A percentile compares a stretch with the other conserved stretches of the same genome.
These are phyloP conservation scores for Euschistus heros DNA, from an alignment of 1,140 invertebrate species.

Conservation along the genomic window DNA sequence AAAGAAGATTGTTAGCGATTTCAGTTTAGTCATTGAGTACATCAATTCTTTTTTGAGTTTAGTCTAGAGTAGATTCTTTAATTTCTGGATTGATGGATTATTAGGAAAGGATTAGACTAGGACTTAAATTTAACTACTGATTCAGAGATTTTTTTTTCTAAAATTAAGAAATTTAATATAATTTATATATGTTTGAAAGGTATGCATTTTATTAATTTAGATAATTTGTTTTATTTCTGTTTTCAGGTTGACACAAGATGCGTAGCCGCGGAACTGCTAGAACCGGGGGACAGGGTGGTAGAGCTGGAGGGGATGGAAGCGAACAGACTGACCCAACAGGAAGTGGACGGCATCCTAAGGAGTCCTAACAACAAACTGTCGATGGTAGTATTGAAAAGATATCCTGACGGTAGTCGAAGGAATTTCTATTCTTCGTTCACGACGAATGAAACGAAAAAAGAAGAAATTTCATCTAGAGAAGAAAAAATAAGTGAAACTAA, in stretches of 20 bases:
- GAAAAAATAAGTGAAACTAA: neutral
- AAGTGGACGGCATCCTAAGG: neutral
- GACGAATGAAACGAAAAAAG: neutral
- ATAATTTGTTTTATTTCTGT: neutral
- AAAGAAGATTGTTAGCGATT: too few relatives aligned
- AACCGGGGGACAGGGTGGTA: conserved; percentile 1
- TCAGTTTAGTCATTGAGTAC: too few relatives aligned
- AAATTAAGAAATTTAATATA: too few relatives aligned
- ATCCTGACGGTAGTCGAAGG: neutral
- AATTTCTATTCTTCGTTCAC: neutral
- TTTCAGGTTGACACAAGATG: conserved; percentile 1
- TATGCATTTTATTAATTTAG: too few relatives aligned
- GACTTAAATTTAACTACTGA: too few relatives aligned
- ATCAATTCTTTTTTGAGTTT: too few relatives aligned
- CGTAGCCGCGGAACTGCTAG: neutral
- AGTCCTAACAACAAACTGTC: neutral
- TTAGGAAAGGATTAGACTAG: too few relatives aligned
- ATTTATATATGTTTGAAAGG: too few relatives aligned
- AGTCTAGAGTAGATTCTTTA: too few relatives aligned
- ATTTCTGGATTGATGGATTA: too few relatives aligned
- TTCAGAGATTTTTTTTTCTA: too few relatives aligned
- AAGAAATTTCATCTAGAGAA: neutral
- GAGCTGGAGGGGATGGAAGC: conserved; percentile 12
- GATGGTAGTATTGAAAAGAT: neutral
- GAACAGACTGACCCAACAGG: neutral